Conservation (phyloP, 2,797 vertebrate genomes). For the Sebastes goodei region DNA sequence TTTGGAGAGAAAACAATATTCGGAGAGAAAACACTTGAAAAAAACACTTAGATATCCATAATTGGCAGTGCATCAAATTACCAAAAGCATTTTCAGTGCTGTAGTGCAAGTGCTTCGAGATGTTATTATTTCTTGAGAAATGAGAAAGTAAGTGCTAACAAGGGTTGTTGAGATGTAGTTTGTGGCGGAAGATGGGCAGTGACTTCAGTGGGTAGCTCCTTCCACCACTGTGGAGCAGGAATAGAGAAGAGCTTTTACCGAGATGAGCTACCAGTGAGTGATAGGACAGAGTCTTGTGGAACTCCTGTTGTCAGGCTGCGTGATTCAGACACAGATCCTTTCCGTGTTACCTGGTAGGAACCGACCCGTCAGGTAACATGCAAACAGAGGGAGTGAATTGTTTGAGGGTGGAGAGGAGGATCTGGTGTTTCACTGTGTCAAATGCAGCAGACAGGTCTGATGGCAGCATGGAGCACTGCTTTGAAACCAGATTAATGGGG, state of each 20-base stretch:
- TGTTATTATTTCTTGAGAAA: not conserved
- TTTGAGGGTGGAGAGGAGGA: not conserved
- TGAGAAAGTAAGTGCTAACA: not conserved
- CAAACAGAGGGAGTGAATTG: not conserved
- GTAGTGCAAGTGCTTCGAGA: fast-evolving
- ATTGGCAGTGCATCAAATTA: not conserved
- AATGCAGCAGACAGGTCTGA: not conserved
- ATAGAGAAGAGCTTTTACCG: not conserved
- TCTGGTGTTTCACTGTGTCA: not conserved
- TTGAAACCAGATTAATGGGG: not conserved
- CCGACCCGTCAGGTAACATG: not conserved
- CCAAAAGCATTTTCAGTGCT: no score
- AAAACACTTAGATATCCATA: not conserved
- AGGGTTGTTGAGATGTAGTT: not conserved
- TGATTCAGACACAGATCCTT: not conserved
- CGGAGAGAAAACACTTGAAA: not conserved
- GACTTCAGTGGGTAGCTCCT: not conserved
- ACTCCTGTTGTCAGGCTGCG: not conserved
- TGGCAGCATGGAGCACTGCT: not conserved
- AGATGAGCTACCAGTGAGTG: not conserved
- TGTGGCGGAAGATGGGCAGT: not conserved
- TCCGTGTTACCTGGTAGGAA: not conserved
- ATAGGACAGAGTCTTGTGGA: not conserved
- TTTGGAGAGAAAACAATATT: not conserved
- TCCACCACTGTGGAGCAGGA: fast-evolving